phyloP scores from a whole-genome alignment of 2,113 vertebrate genomes.

The Pelecanus crispus region DNA sequence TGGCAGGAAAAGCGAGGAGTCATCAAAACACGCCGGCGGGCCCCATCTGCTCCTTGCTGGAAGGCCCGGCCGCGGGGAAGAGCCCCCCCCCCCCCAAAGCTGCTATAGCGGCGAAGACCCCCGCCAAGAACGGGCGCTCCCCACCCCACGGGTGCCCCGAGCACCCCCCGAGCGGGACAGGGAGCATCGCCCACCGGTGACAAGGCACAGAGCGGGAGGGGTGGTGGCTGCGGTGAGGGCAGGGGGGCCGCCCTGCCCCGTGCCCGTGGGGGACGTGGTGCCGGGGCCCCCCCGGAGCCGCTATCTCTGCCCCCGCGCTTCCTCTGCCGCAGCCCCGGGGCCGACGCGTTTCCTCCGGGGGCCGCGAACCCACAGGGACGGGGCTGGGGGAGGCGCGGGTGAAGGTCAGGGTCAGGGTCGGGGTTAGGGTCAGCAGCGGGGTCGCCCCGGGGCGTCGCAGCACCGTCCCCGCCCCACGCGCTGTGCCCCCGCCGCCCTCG shows the following conservation, averaged over 20 bases:
- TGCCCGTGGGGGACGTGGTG: neutral
- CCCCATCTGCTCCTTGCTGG: neutral
- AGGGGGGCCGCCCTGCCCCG: neutral
- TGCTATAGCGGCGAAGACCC: accelerated
- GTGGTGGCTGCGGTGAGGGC: neutral
- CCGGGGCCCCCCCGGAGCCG: accelerated
- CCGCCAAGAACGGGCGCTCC: neutral
- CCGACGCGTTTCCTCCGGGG: neutral
- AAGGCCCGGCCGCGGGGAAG: neutral
- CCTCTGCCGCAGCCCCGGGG: neutral
- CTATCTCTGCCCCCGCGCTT: neutral
- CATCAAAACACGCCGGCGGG: neutral
- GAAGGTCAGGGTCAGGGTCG: too few relatives aligned
- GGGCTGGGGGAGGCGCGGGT: neutral
- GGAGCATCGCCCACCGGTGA: accelerated
- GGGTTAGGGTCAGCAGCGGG: neutral
- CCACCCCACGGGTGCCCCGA: neutral
- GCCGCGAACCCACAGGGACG: neutral
- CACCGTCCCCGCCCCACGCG: neutral
- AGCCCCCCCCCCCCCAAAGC: neutral
- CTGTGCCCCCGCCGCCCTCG: neutral
- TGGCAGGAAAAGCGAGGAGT: neutral
- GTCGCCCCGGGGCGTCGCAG: neutral
- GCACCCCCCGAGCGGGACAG: neutral
- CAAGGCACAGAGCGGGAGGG: neutral